Evolutionary conservation across 1,140 invertebrate species (phyloP), one percentile per base, ranked within the genome.

Genomic region (Ylistrum balloti): DNA sequence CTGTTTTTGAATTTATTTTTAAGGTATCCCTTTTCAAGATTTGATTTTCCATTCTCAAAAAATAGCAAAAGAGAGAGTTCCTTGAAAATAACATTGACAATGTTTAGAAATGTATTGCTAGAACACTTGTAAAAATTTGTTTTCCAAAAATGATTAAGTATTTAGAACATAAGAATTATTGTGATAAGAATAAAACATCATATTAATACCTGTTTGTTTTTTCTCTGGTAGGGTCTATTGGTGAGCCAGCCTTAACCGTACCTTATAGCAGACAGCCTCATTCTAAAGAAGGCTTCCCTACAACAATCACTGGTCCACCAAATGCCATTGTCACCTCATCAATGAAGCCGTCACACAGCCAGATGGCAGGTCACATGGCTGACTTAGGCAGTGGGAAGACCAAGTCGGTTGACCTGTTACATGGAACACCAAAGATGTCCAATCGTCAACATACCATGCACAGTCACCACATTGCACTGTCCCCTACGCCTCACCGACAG

Each of bases 231-330:
- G 86, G 34, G 0, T 34, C 86, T 33, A 86, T 87, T 9, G 86
- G 89, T 85, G 89, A 90, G 35, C 48, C 56, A 88, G 33, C 86
- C 28, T 13, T 89, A 9, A 89, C 22, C 56, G 9, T 74, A 11
- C 22, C 56, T 5, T 74, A 17, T 28, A 17, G 56, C 56, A 74
- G 56, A 74, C 56, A 28, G 22, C 56, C 56, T 74, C 56, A 74
- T 74, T 74, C 56, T n/a, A 74, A 74, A n/a, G 56, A 74, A 28
- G 56, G 56, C 3, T 74, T 74, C 13, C 56, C 56, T n/a, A 74
- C 2, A 2, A n/a, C 56, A 1, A 17, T 74, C 17, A 74, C 56
- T 1, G 56, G 56, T 74, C 56, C 56, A 28, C 56, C 56, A n/a
- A 74, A 74, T 11, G 56, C 56, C 20, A 74, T 74, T 74, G 56